phyloP scores from a whole-genome alignment of 2,113 vertebrate species.

The Pygoscelis antarcticus region DNA sequence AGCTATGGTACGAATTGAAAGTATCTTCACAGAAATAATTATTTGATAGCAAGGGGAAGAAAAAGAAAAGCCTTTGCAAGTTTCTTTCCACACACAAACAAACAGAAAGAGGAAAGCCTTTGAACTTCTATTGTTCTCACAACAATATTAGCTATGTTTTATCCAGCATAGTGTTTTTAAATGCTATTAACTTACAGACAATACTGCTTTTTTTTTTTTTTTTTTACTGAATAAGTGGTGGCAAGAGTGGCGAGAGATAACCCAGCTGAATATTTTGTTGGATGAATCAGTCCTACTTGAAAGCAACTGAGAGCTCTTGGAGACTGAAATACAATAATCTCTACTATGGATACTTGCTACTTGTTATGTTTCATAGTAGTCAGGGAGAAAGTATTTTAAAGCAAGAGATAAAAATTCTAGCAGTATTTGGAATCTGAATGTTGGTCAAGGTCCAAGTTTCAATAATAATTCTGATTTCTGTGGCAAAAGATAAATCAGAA shows the following conservation, averaged over 20 bases:
- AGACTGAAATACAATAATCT: not conserved
- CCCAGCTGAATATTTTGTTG: not conserved
- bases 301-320: conserved; percentile 3
- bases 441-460: not conserved
- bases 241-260: not conserved
- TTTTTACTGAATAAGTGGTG: not conserved
- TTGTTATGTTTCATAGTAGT: not conserved
- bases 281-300: conserved; percentile 38
- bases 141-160: conserved; percentile 13
- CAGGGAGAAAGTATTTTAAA: not conserved
- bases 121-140: not conserved
- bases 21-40: not conserved
- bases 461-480: not conserved
- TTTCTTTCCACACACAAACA: not conserved
- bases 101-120: not conserved
- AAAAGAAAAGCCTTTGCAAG: not conserved
- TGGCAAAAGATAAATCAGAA: not conserved
- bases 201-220: not conserved
- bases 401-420: not conserved
- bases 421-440: not conserved
- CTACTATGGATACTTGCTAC: not conserved
- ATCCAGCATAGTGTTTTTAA: not conserved
- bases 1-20: not conserved
- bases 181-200: not conserved
- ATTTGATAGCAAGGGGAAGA: not conserved